Percentiles rank a stretch among this genome's conserved stretches.
Evolutionary conservation across 2,797 vertebrate species (phyloP).

Genomic region (Microcaecilia unicolor): DNA sequence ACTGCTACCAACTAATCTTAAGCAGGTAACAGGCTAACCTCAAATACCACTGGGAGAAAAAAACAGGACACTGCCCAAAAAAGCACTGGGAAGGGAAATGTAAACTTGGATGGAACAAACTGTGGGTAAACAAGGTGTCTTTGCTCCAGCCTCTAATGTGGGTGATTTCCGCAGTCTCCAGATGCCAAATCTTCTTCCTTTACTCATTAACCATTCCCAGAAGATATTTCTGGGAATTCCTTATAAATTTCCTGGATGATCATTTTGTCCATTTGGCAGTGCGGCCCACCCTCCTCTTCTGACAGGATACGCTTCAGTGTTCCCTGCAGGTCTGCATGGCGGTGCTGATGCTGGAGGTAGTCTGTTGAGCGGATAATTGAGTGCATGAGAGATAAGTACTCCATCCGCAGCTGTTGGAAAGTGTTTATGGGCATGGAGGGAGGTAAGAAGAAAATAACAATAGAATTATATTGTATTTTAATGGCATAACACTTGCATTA

Average conservation of each 20-base stretch:
- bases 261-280: slow-evolving; percentile 93
- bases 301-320: slow-evolving; percentile 80
- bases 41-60: slow-evolving; percentile 29
- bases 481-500: no score
- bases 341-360: slow-evolving; percentile 87
- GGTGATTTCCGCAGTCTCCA: no score
- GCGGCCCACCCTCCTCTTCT: slow-evolving; percentile 71
- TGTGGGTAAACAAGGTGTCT: no score
- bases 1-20: no score
- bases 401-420: slow-evolving; percentile 89
- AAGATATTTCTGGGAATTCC: slow-evolving; percentile 80
- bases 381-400: slow-evolving; percentile 95
- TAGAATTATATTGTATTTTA: no score
- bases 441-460: no score
- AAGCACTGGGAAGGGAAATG: slow-evolving; percentile 29
- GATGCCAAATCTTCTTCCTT: slow-evolving; percentile 11
- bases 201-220: slow-evolving; percentile 45
- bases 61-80: slow-evolving; percentile 33
- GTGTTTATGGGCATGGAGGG: no score
- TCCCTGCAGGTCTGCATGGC: slow-evolving; percentile 77
- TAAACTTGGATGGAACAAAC: no score
- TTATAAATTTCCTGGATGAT: slow-evolving; percentile 87
- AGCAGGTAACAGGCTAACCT: no score
- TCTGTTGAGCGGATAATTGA: slow-evolving; percentile 85
- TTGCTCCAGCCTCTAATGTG: no score